Evolutionary conservation across 2,113 vertebrate genomes (phyloP).

Genomic region (Puffinus mauretanicus): DNA sequence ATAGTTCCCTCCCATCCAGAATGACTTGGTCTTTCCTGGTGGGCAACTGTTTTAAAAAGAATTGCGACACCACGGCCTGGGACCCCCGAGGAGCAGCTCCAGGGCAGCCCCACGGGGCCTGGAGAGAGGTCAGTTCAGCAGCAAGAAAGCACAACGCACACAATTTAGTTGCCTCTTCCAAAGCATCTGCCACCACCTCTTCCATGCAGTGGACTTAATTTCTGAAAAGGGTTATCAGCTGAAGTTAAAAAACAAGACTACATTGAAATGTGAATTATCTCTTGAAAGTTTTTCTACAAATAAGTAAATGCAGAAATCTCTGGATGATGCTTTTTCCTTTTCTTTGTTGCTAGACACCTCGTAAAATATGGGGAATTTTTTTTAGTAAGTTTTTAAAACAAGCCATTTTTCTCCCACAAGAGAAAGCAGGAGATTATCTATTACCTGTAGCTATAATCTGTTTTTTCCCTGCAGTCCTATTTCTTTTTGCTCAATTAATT

Average conservation of each 20-base stretch:
- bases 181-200: neutral
- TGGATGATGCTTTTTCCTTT: neutral
- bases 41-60: neutral
- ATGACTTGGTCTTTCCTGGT: neutral
- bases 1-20: neutral
- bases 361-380: neutral
- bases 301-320: neutral
- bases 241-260: neutral
- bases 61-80: neutral
- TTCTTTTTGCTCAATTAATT: constrained; percentile 68
- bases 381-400: neutral
- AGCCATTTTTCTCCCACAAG: neutral
- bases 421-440: constrained; percentile 12
- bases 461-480: constrained; percentile 47
- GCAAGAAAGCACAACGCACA: neutral
- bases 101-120: neutral
- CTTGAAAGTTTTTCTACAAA: neutral
- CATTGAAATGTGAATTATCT: neutral
- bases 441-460: constrained; percentile 31
- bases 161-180: neutral
- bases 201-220: neutral
- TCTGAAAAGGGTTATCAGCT: neutral
- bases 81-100: neutral
- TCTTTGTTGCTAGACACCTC: neutral
- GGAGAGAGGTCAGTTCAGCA: neutral